Evolutionary conservation across 2,797 vertebrate genomes (phyloP), one percentile per base, ranked within the genome.

Genomic region (Brachyalestes nurse): DNA sequence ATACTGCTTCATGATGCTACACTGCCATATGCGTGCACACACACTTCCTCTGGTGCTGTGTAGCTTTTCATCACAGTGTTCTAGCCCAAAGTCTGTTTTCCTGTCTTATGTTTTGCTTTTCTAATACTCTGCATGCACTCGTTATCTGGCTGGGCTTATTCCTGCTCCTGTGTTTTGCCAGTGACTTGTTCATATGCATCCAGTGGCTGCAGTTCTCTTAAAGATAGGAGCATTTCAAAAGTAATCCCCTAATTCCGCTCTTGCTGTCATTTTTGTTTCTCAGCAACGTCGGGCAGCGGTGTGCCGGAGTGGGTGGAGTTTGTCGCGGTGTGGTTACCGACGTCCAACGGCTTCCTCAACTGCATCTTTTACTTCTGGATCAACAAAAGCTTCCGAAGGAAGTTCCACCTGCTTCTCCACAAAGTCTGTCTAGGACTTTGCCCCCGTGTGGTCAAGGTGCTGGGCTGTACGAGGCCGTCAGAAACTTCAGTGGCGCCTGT

Each of bases 331-430:
- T 97, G 96, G 96, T 92, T 97, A 76, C 96, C 96, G 7, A 95
- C 94, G 6, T 93, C 94, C 86, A 97, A 96, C 6, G 95, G 96
- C 69, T 96, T 97, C 86, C 95, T 97, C 88, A 97, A 97, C 91
- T 96, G 95, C 84, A 95, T 97, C 90, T 96, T 96, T 88, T 97
- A 97, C 91, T 97, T 96, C 88, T 96, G 96, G 95, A 93, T 95
- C 84, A 97, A 96, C 89, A 91, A 84, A 82, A 95, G 90, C 89
- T 97, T 97, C 86, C 91, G 95, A 57, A 92, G 89, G 75, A 97
- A 96, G 86, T 96, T 96, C 84, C 85, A 87, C 82, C 82, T 90
- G 0, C 64, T 95, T 4, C 82, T 94, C 17, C 91, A 87, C 34
- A 90, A 86, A 78, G 77, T 94, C 28, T 90, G 83, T 85, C 83